These are phyloP conservation scores for Artemisiospiza belli DNA, from an alignment of 2,113 vertebrate genomes.

Conservation along the genomic window DNA sequence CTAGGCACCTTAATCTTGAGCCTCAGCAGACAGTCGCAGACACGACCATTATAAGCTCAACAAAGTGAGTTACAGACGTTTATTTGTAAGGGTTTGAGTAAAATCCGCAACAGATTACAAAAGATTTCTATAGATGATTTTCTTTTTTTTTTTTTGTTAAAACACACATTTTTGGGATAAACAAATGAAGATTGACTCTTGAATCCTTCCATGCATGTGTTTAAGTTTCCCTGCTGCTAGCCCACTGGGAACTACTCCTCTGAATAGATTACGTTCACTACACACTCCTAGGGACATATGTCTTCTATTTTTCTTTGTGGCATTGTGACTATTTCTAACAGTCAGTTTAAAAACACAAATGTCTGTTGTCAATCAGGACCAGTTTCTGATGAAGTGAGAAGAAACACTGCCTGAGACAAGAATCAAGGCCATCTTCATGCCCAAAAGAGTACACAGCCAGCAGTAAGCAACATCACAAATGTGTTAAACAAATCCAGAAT, in stretches of 20 bases:
- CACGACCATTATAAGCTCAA: not conserved
- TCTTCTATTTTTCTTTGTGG: conserved; percentile 79
- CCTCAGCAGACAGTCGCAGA: not conserved
- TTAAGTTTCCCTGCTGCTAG: conserved; percentile 47
- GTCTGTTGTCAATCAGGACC: conserved; percentile 77
- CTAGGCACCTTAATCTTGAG: conserved; percentile 25
- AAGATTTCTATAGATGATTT: not conserved
- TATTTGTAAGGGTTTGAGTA: conserved; percentile 15
- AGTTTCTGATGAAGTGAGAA: conserved; percentile 77
- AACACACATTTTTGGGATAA: conserved; percentile 11
- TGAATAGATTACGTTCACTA: conserved; percentile 39
- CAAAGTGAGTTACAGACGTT: not conserved
- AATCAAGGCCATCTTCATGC: conserved; percentile 72
- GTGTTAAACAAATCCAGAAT: conserved; percentile 56
- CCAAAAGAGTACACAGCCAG: conserved; percentile 45
- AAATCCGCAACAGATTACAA: not conserved
- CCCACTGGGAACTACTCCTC: conserved; percentile 32
- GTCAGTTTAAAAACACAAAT: conserved; percentile 73
- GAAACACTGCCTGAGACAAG: conserved; percentile 70
- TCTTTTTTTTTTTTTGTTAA: not conserved
- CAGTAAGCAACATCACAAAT: conserved; percentile 48
- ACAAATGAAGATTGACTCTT: conserved; percentile 40
- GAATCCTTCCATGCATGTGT: not conserved
- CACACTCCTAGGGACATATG: conserved; percentile 73
- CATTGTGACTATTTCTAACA: conserved; percentile 75